Evolutionary conservation across 1,140 invertebrate genomes (phyloP), one percentile per base, ranked within the genome.

Genomic region (Eumeta japonica): DNA sequence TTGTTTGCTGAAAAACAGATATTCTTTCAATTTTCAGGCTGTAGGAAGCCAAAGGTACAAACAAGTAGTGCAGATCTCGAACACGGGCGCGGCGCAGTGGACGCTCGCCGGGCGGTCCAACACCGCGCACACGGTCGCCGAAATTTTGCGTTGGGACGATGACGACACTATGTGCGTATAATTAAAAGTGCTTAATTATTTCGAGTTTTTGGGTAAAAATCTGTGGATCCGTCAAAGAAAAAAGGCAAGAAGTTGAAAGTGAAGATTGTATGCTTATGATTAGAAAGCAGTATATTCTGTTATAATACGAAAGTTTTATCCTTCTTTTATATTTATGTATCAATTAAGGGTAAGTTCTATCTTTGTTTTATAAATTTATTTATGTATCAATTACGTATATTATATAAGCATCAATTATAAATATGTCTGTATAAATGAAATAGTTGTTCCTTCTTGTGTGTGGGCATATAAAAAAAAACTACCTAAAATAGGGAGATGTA

Each of bases 121-220:
- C 39, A 59, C 52, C 1, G 33, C 59, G 2, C 63, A 77, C 27
- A 77, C 73, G 0, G 91, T 95, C 11, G 83, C 82, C 5, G 81
- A 86, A 49, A 87, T 97, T 41, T 65, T 92, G 2, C 77, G 81
- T 14, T 94, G 89, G 86, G 85, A 92, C 53, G 62, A 84, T 38
- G 63, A 81, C 16, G 78, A 65, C 37, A 19, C 57, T 9, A 55
- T 77, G 75, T 52, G 38, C 37, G 39, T 40, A 35, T 16, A n/a
- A n/a, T n/a, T n/a, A n/a, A n/a, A n/a, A n/a, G 7, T 31, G 5
- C 5, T 31, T n/a, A 31, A 7, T 11, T 5, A n/a, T 14, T n/a
- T 31, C 13, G 29, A 7, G 12, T 9, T 9, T n/a, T n/a, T 31
- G 13, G 29, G 12, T 5, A 5, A 14, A 31, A 7, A n/a, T n/a